Base-by-base conservation (phyloP, 1,140 invertebrate genomes). In the Cydia fagiglandana region DNA sequence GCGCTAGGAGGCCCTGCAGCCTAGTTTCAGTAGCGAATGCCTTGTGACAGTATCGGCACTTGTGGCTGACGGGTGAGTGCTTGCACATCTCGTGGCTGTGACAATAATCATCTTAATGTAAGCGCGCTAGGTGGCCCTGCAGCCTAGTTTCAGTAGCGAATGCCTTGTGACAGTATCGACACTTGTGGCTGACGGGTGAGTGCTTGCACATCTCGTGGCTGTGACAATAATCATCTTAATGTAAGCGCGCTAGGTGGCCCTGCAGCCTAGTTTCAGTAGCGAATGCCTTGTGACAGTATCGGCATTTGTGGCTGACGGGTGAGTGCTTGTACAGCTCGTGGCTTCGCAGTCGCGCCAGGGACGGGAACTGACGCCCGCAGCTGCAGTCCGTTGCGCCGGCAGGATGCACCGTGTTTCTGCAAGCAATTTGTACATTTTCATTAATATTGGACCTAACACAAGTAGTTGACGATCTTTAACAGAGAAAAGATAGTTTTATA, bases 311-410 rank as follows among this genome's bases (percentile, higher is more conserved):
- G 20, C 81, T 78, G 28, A 78, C 75, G 13, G 78, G 75, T 1
- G 83, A 78, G 68, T 90, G 87, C 68, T 84, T 84, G 73, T 89
- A 82, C 13, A 90, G 77, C 12, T 82, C 76, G 68, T 89, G 88
- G 28, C 83, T 88, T 38, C 83, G 84, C n/a, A 88, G 76, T 2
- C 81, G 84, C 30, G 79, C 77, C 50, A 80, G 45, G 6, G 87
- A 87, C 64, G 80, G 84, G 81, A 88, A 90, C 7, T 73, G 74
- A 30, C 78, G 82, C 15, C 82, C 79, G 77, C 87, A 78, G 15
- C 50, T 77, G 76, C 87, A 90, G 34, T 70, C 75, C 2, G 79
- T 88, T 9, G 81, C 82, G 5, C 79, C 81, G 15, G 77, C 75
- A 2, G 82, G 81, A 75, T 90, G 88, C 68, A 86, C 81, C 5